Percentiles rank a stretch among this genome's conserved stretches.
Conservation (phyloP, 2,888 invertebrate genomes). For the Stratiomys singularior region DNA sequence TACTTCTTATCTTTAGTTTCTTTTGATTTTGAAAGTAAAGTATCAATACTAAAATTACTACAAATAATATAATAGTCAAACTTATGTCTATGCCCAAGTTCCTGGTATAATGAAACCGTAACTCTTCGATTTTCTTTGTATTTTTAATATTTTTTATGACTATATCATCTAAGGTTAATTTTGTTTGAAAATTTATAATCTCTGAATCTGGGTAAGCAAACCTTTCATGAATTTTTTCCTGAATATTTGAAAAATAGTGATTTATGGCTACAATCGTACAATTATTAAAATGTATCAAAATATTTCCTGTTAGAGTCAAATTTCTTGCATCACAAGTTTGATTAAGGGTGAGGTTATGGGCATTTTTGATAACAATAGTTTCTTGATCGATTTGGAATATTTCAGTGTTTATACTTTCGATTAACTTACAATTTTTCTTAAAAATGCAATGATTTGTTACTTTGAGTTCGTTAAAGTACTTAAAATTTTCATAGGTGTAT, state of each 20-base stretch:
- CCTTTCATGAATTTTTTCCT: too few species aligned
- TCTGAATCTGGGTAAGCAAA: not conserved
- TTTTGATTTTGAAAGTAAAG: not conserved
- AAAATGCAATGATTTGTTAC: too few species aligned
- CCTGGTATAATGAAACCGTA: not conserved
- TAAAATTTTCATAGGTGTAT: too few species aligned
- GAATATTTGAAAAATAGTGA: too few species aligned
- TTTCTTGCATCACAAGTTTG: too few species aligned
- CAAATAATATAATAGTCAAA: not conserved
- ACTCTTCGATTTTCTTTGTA: constrained; percentile 5
- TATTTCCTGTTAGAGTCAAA: constrained; percentile 5
- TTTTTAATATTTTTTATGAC: constrained; percentile 4
- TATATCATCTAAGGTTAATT: constrained; percentile 1
- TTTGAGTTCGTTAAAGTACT: too few species aligned
- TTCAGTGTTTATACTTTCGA: too few species aligned
- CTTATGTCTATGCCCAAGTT: constrained; percentile 9
- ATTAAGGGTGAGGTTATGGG: too few species aligned
- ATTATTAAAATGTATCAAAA: constrained; percentile 5
- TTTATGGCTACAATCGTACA: constrained; percentile 4
- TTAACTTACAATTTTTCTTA: too few species aligned
- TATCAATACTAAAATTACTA: not conserved
- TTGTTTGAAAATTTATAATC: not conserved
- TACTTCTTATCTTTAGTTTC: not conserved
- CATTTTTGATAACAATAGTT: too few species aligned
- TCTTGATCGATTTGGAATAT: too few species aligned